Percentiles rank a stretch among this genome's conserved stretches.
Evolutionary conservation across 2,888 invertebrate genomes (phyloP).

Genomic region (Stenchaetothrips biformis): DNA sequence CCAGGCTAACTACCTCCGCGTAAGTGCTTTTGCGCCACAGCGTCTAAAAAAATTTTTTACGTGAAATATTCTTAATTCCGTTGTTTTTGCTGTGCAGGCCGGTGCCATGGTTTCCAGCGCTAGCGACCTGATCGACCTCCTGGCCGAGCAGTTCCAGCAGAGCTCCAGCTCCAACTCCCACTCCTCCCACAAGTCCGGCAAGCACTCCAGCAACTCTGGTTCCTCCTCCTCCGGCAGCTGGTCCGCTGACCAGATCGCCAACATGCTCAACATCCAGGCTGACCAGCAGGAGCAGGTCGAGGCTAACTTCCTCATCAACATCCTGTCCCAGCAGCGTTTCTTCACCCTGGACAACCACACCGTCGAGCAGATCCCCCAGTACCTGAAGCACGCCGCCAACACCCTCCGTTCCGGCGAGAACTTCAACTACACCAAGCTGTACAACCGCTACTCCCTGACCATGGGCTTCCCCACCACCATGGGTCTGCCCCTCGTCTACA

Average conservation of each 20-base stretch:
- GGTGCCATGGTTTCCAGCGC: slow-evolving; percentile 48
- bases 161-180: slow-evolving; percentile 29
- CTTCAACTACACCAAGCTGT: slow-evolving; percentile 56
- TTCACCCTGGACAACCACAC: slow-evolving; percentile 53
- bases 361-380: slow-evolving; percentile 48
- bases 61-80: background rate
- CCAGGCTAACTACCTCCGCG: slow-evolving; percentile 38
- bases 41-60: background rate
- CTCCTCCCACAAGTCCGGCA: slow-evolving; percentile 32
- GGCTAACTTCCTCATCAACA: slow-evolving; percentile 50
- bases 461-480: slow-evolving; percentile 63
- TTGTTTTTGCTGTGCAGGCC: slow-evolving; percentile 36
- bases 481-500: slow-evolving; percentile 63
- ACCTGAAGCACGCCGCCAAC: slow-evolving; percentile 45
- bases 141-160: slow-evolving; percentile 40
- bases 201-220: background rate
- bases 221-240: slow-evolving; percentile 39
- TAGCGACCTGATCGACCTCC: slow-evolving; percentile 42
- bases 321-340: slow-evolving; percentile 47
- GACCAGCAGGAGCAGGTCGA: slow-evolving; percentile 54
- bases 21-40: slow-evolving; percentile 35
- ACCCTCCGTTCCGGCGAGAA: slow-evolving; percentile 48
- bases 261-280: slow-evolving; percentile 54
- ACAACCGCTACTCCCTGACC: slow-evolving; percentile 53
- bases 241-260: slow-evolving; percentile 53